Conservation (phyloP, 2,888 invertebrate species). For the Nomada ruficornis region DNA sequence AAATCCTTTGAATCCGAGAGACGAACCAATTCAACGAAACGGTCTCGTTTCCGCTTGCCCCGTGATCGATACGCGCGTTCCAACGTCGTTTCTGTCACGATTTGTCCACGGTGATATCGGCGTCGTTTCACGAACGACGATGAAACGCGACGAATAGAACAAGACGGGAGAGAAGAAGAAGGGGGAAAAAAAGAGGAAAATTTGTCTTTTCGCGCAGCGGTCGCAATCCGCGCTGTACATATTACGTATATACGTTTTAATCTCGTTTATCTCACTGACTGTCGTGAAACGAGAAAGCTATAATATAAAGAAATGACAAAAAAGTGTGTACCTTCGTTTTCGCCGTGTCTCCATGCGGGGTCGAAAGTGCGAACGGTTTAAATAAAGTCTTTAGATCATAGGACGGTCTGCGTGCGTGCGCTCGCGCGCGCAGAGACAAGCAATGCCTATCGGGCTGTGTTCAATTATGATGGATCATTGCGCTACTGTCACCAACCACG, state of each 20-base stretch:
- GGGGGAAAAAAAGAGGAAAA: not conserved
- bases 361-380: slow-evolving; percentile 39
- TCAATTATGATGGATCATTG: slow-evolving; percentile 63
- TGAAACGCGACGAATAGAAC: not conserved
- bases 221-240: slow-evolving; percentile 48
- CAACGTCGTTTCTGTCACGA: not conserved
- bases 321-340: slow-evolving; percentile 62
- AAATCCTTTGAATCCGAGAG: slow-evolving; percentile 15
- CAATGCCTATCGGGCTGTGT: slow-evolving; percentile 68
- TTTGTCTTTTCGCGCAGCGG: slow-evolving; percentile 57
- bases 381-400: slow-evolving; percentile 58
- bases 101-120: not conserved
- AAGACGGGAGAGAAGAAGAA: slow-evolving; percentile 29
- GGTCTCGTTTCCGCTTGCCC: not conserved
- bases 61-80: not conserved
- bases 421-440: slow-evolving; percentile 53
- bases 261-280: slow-evolving; percentile 56
- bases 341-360: slow-evolving; percentile 53
- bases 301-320: slow-evolving; percentile 17
- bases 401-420: slow-evolving; percentile 55
- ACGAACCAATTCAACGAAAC: not conserved
- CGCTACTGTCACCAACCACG: slow-evolving; percentile 51
- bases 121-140: not conserved
- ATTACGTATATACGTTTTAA: slow-evolving; percentile 56
- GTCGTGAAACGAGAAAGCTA: slow-evolving; percentile 57